A percentile compares a stretch with the other conserved stretches of the same genome.
Conservation (phyloP, 2,797 vertebrate species). For the Nannoperca obscura region DNA sequence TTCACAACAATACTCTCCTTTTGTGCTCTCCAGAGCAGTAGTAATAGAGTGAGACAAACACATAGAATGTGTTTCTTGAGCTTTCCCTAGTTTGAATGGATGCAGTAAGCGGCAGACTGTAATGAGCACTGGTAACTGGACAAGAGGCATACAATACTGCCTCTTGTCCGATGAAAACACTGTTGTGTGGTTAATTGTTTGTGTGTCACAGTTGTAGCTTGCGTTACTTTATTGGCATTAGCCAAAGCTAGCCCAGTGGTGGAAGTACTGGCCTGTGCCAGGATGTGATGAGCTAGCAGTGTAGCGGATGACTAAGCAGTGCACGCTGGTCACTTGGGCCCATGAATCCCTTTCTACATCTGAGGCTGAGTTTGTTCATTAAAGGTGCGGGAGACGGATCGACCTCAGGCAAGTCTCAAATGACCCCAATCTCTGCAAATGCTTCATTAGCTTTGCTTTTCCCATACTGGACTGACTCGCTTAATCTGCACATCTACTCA, state of each 20-base stretch:
- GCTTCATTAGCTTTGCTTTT: slow-evolving; percentile 71
- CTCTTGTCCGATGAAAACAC: slow-evolving; percentile 53
- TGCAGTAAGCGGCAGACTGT: slow-evolving; percentile 34
- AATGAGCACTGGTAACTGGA: slow-evolving; percentile 57
- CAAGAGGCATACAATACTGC: slow-evolving; percentile 34
- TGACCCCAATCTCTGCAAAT: slow-evolving; percentile 65
- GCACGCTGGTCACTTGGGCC: slow-evolving; percentile 43
- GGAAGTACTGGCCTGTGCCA: slow-evolving; percentile 54
- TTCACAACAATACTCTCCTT: slow-evolving; percentile 4
- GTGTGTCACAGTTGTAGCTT: slow-evolving; percentile 54
- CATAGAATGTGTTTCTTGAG: slow-evolving; percentile 13
- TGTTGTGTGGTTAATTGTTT: slow-evolving; percentile 77
- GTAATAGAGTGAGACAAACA: slow-evolving; percentile 22
- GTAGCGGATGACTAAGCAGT: slow-evolving; percentile 74
- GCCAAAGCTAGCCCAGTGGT: slow-evolving; percentile 43
- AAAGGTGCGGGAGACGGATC: slow-evolving; percentile 62
- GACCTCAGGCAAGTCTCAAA: slow-evolving; percentile 64
- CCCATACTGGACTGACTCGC: slow-evolving; percentile 49
- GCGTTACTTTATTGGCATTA: slow-evolving; percentile 59
- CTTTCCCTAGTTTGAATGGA: slow-evolving; percentile 43
- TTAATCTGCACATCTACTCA: slow-evolving; percentile 49
- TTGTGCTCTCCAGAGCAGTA: slow-evolving; percentile 20
- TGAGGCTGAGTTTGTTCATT: slow-evolving; percentile 67
- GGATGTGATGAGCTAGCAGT: slow-evolving; percentile 58
- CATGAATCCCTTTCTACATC: slow-evolving; percentile 41